Percentiles rank a stretch among this genome's conserved stretches.
These are phyloP conservation scores for Craterocephalus amniculus DNA, from an alignment of 2,797 vertebrate genomes.

Conservation along the genomic window DNA sequence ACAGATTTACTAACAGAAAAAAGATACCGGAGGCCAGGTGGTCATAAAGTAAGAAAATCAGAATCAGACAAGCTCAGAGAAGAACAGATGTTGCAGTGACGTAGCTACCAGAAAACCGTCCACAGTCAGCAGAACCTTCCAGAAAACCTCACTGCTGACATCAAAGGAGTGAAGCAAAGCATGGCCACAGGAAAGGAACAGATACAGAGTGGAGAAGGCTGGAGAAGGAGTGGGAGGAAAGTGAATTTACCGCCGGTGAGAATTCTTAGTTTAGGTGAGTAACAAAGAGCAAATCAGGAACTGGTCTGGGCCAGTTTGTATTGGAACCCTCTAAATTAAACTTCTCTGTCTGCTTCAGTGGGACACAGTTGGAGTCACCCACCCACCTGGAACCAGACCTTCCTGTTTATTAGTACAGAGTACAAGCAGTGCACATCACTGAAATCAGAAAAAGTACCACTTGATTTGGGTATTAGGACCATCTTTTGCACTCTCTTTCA, in stretches of 20 bases:
- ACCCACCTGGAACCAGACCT: constrained; percentile 23
- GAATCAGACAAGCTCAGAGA: constrained; percentile 6
- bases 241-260: constrained; percentile 30
- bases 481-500: no score
- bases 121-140: constrained; percentile 39
- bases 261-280: constrained; percentile 42
- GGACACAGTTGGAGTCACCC: constrained; percentile 31
- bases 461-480: no score
- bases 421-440: background rate
- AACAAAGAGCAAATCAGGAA: constrained; percentile 49
- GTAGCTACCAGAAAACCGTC: constrained; percentile 15
- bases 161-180: constrained; percentile 47
- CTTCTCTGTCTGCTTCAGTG: constrained; percentile 23
- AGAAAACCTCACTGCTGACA: constrained; percentile 42
- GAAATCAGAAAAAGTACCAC: background rate
- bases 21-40: background rate
- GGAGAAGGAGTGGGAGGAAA: constrained; percentile 30
- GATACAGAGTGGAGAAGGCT: constrained; percentile 24
- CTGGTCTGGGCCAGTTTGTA: constrained; percentile 20
- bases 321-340: constrained; percentile 35
- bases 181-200: constrained; percentile 38
- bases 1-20: constrained; percentile 18
- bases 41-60: background rate
- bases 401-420: background rate
- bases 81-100: constrained; percentile 42